These are phyloP conservation scores for Flabesymbios commensalis DNA, from an alignment of 2,888 invertebrate genomes.

Conservation along the genomic window DNA sequence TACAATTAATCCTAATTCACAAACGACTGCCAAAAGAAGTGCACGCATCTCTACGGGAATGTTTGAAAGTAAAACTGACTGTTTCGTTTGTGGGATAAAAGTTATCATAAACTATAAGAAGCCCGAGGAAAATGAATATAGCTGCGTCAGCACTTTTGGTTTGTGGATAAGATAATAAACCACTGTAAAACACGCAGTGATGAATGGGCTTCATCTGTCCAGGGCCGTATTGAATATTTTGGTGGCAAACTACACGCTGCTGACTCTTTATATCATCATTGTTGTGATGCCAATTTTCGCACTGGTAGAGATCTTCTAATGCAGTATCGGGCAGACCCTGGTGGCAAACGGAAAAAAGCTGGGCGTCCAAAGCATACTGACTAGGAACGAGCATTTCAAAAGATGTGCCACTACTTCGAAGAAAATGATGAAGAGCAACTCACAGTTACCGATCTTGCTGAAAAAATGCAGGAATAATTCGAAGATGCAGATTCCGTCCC, in stretches of 20 bases:
- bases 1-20: too few relatives aligned
- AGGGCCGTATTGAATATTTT: not conserved
- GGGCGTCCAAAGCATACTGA: not conserved
- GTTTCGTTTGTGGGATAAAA: too few relatives aligned
- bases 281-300: not conserved
- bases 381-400: not conserved
- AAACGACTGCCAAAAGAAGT: too few relatives aligned
- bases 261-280: not conserved
- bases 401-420: not conserved
- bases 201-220: not conserved
- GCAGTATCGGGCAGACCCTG: not conserved
- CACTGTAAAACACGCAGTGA: not conserved
- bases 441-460: not conserved
- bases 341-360: not conserved
- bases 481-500: not conserved
- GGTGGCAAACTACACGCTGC: not conserved
- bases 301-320: not conserved
- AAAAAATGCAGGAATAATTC: not conserved
- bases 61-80: too few relatives aligned
- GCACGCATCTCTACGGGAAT: too few relatives aligned
- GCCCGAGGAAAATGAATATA: too few relatives aligned
- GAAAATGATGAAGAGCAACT: conserved; percentile 3
- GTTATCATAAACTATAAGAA: too few relatives aligned
- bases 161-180: too few relatives aligned
- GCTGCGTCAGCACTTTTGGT: too few relatives aligned